Evolutionary conservation across 2,888 invertebrate species (phyloP).

Genomic region (Eurytoma californica): DNA sequence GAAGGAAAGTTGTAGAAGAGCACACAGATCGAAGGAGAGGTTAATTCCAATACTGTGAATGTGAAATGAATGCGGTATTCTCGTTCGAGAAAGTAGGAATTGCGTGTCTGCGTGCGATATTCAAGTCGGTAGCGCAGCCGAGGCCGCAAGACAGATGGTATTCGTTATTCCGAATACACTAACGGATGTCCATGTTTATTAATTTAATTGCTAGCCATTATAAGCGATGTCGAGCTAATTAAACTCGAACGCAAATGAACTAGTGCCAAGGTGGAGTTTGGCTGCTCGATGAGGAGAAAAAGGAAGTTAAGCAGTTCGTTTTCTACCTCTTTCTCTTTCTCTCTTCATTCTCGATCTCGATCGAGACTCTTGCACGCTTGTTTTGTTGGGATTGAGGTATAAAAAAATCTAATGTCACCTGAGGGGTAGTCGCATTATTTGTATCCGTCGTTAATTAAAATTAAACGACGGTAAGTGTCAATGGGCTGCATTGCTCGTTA

Average conservation of each 20-base stretch:
- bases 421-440: conserved; percentile 8
- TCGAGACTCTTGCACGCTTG: conserved; percentile 29
- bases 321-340: too few species aligned
- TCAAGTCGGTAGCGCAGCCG: conserved; percentile 64
- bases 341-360: conserved; percentile 15
- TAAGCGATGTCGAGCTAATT: conserved; percentile 69
- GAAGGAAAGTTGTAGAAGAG: conserved; percentile 12
- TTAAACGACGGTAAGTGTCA: conserved; percentile 39
- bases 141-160: conserved; percentile 65
- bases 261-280: conserved; percentile 17
- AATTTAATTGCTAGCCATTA: conserved; percentile 71
- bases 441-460: conserved; percentile 45
- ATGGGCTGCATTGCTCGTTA: not conserved
- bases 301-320: not conserved
- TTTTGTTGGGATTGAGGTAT: conserved; percentile 23
- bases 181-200: conserved; percentile 69
- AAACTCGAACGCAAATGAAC: conserved; percentile 66
- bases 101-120: conserved; percentile 54
- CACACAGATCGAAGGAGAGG: conserved; percentile 23
- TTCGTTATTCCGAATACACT: conserved; percentile 68
- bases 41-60: conserved; percentile 27
- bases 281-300: not conserved
- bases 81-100: conserved; percentile 30
- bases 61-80: conserved; percentile 16
- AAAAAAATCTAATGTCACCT: conserved; percentile 48